phyloP scores from a whole-genome alignment of 1,140 invertebrate genomes.

The Trinorchestia longiramus region DNA sequence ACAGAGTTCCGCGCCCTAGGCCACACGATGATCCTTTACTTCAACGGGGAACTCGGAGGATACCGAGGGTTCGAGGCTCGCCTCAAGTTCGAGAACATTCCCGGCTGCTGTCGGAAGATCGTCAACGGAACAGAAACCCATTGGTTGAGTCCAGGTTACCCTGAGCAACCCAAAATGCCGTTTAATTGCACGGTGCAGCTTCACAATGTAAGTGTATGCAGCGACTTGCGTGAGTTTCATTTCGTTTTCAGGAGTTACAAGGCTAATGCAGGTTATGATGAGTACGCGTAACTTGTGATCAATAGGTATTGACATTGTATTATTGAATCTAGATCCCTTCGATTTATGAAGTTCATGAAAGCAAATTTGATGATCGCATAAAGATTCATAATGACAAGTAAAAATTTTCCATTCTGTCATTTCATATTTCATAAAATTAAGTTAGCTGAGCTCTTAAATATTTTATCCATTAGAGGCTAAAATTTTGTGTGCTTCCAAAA shows the following conservation, averaged over 20 bases:
- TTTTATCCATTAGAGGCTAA: no score
- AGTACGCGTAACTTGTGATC: no score
- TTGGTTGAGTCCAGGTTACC: slow-evolving; percentile 59
- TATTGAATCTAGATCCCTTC: no score
- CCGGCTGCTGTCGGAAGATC: slow-evolving; percentile 59
- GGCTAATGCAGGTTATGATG: not conserved
- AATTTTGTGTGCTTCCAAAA: no score
- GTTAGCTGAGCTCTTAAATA: no score
- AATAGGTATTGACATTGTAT: no score
- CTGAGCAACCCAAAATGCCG: slow-evolving; percentile 34
- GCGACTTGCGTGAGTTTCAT: not conserved
- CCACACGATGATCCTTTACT: slow-evolving; percentile 60
- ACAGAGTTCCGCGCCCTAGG: slow-evolving; percentile 51
- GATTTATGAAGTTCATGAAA: no score
- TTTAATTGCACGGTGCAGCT: slow-evolving; percentile 56
- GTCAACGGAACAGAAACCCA: slow-evolving; percentile 53
- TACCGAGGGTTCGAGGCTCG: slow-evolving; percentile 59
- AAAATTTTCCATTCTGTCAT: no score
- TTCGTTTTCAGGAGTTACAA: not conserved
- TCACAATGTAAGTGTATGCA: not conserved
- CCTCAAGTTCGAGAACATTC: slow-evolving; percentile 56
- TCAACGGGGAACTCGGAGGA: slow-evolving; percentile 59
- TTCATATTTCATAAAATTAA: no score
- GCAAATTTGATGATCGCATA: no score
- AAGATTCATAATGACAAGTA: no score